Evolutionary conservation across 2,113 vertebrate species (phyloP).

Genomic region (Dipodomys ordii): DNA sequence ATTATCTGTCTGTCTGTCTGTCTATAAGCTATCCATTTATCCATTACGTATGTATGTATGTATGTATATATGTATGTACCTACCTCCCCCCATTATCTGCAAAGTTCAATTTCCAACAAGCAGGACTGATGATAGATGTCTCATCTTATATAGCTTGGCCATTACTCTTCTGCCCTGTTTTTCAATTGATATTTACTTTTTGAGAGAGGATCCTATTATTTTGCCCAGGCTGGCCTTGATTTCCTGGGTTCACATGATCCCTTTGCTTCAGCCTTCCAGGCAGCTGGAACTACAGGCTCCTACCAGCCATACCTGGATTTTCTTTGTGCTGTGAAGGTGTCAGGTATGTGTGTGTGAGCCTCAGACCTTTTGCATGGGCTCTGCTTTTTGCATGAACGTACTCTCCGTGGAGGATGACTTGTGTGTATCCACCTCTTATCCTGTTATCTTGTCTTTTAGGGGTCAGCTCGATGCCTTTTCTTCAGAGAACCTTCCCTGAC

Average conservation of each 20-base stretch:
- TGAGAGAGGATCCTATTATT: too few species aligned
- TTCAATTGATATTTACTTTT: background rate
- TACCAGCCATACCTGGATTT: too few species aligned
- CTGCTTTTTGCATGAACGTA: background rate
- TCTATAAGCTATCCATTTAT: background rate
- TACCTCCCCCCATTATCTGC: background rate
- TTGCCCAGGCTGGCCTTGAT: background rate
- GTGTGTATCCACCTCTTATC: background rate
- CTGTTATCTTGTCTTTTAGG: background rate
- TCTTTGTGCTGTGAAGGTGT: background rate
- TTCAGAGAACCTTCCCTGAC: background rate
- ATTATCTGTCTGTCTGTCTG: background rate
- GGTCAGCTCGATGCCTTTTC: background rate
- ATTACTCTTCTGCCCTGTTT: background rate
- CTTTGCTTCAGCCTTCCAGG: background rate
- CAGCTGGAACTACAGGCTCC: background rate
- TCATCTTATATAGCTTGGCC: background rate
- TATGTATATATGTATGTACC: background rate
- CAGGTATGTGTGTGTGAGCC: background rate
- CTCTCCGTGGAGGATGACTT: background rate
- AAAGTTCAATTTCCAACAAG: background rate
- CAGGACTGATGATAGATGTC: background rate
- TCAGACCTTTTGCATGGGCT: background rate
- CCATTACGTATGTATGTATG: background rate
- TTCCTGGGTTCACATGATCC: background rate